Percentiles rank a stretch among this genome's conserved stretches.
Conservation (phyloP, 1,140 invertebrate species). For the Holotrichia oblita region DNA sequence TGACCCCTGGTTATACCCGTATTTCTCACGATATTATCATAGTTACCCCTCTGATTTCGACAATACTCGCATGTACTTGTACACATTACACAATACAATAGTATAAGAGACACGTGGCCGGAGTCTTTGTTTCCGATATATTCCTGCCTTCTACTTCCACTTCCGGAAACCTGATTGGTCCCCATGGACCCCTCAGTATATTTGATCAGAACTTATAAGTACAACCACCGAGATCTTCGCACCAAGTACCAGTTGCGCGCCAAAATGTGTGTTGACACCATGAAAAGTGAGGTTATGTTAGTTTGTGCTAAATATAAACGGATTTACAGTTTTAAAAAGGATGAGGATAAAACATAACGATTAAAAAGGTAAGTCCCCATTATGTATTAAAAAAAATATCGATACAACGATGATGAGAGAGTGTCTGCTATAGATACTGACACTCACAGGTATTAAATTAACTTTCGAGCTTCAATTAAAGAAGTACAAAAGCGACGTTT, state of each 20-base stretch:
- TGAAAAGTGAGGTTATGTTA: too few species aligned
- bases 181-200: not conserved
- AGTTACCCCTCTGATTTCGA: not conserved
- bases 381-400: too few species aligned
- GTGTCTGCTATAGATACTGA: too few species aligned
- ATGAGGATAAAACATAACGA: too few species aligned
- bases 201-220: not conserved
- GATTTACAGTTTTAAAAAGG: too few species aligned
- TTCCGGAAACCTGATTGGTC: constrained; percentile 26
- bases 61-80: not conserved
- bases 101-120: not conserved
- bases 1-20: too few species aligned
- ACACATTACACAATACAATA: not conserved
- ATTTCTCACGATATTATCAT: not conserved
- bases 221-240: not conserved
- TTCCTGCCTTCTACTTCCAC: constrained; percentile 16
- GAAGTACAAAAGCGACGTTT: too few species aligned
- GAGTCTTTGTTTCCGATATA: not conserved
- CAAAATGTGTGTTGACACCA: not conserved
- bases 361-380: too few species aligned
- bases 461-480: too few species aligned
- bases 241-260: not conserved
- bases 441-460: too few species aligned
- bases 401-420: too few species aligned
- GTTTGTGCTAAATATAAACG: too few species aligned